A percentile compares a stretch with the other conserved stretches of the same genome.
Conservation (phyloP, 2,797 vertebrate species). For the Vireo griseus region DNA sequence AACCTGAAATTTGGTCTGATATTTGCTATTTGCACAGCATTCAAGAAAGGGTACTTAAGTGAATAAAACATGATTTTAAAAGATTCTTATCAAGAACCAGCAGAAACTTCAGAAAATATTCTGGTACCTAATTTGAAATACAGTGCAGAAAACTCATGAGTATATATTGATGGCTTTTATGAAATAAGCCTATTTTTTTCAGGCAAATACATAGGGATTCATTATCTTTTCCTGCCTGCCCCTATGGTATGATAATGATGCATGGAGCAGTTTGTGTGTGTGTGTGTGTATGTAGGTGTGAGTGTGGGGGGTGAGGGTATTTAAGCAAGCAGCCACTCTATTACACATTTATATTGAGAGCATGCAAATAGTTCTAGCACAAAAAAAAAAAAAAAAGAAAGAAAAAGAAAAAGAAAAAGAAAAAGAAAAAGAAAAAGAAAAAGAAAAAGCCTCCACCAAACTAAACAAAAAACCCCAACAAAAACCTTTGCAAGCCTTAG, state of each 20-base stretch:
- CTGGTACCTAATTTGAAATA: background rate
- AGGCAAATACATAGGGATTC: background rate
- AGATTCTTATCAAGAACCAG: background rate
- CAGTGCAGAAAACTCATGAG: background rate
- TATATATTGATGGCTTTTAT: background rate
- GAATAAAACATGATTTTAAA: background rate
- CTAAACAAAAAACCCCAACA: accelerated
- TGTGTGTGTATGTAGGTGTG: background rate
- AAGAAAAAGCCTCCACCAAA: accelerated
- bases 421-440: too few relatives aligned
- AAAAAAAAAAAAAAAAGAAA: background rate
- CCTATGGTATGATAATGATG: background rate
- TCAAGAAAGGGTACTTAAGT: background rate
- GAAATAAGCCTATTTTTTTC: background rate
- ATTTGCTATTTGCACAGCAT: background rate
- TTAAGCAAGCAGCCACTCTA: background rate
- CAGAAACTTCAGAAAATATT: background rate
- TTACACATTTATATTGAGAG: background rate
- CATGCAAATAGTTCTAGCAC: background rate
- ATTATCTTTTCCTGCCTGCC: background rate
- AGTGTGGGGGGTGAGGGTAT: background rate
- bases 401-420: background rate
- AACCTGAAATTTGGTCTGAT: background rate
- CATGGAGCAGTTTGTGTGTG: background rate
- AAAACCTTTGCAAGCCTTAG: background rate